Conservation (phyloP, 1,140 invertebrate species). For the Trichonephila clavipes region DNA sequence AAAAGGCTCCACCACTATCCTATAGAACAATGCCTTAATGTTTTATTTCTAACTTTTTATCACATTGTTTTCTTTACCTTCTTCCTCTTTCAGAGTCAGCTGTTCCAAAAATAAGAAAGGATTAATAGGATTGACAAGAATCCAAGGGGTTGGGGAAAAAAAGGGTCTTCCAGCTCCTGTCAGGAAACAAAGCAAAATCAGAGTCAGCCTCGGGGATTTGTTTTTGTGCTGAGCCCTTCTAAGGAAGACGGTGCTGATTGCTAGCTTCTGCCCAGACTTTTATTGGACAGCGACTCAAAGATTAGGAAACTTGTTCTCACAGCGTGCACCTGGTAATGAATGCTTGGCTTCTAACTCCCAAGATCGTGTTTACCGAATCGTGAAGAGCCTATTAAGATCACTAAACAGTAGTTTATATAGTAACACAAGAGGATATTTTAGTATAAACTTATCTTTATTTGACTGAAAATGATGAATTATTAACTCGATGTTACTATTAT, state of each 20-base stretch:
- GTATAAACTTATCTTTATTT: no score
- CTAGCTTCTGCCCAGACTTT: neutral
- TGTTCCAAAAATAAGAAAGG: slow-evolving; percentile 29
- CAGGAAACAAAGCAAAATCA: neutral
- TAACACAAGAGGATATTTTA: no score
- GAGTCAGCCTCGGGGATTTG: neutral
- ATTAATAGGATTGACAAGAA: slow-evolving; percentile 25
- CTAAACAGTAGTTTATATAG: no score
- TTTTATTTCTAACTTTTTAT: slow-evolving; percentile 27
- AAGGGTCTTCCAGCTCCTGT: neutral
- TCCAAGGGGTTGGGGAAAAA: neutral
- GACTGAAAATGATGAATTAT: no score
- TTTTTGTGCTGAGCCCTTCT: neutral
- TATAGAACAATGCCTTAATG: neutral
- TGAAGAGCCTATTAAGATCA: neutral
- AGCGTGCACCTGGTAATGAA: neutral
- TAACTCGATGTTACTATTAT: no score
- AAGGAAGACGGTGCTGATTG: slow-evolving; percentile 27
- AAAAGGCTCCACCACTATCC: neutral
- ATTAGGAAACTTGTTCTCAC: neutral
- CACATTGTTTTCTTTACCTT: neutral
- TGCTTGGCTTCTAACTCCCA: neutral
- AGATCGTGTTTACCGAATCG: neutral
- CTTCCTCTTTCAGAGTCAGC: neutral
- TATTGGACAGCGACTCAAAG: neutral